Evolutionary conservation across 1,140 invertebrate genomes (phyloP).

Genomic region (Lutraria rhynchaena): DNA sequence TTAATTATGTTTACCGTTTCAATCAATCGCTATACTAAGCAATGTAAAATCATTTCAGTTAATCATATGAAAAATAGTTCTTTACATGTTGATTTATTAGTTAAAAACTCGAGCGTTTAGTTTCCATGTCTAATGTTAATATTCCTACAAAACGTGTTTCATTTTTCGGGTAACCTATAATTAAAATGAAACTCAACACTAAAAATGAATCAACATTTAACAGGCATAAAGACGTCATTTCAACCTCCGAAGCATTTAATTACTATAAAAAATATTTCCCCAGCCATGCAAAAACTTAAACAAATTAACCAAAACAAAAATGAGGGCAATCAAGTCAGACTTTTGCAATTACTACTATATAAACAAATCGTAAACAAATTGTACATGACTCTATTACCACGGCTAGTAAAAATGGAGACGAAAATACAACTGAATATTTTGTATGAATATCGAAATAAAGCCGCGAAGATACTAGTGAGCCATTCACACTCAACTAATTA

Average conservation of each 20-base stretch:
- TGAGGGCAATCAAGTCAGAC: background rate
- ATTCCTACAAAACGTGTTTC: too few relatives aligned
- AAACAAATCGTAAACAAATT: too few relatives aligned
- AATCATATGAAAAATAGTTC: too few relatives aligned
- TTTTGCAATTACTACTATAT: too few relatives aligned
- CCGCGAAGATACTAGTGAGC: slow-evolving; percentile 28
- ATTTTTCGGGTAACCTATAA: background rate
- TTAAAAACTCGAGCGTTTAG: too few relatives aligned
- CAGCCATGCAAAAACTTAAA: slow-evolving; percentile 26
- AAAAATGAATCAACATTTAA: slow-evolving; percentile 12
- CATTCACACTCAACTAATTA: background rate
- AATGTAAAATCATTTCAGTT: too few relatives aligned
- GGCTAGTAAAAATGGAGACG: slow-evolving; percentile 7
- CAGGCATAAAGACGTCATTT: slow-evolving; percentile 19
- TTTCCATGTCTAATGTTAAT: too few relatives aligned
- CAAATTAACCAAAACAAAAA: slow-evolving; percentile 33
- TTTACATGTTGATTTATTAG: too few relatives aligned
- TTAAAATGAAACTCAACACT: slow-evolving; percentile 25
- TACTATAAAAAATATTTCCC: slow-evolving; percentile 2
- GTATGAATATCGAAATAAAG: slow-evolving; percentile 3
- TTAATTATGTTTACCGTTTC: too few relatives aligned
- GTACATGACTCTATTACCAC: slow-evolving; percentile 5
- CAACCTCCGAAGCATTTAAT: slow-evolving; percentile 28
- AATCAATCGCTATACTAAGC: too few relatives aligned
- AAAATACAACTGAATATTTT: slow-evolving; percentile 19